These are phyloP conservation scores for Bos javanicus DNA, from an alignment of 2,113 vertebrate species.

Conservation along the genomic window DNA sequence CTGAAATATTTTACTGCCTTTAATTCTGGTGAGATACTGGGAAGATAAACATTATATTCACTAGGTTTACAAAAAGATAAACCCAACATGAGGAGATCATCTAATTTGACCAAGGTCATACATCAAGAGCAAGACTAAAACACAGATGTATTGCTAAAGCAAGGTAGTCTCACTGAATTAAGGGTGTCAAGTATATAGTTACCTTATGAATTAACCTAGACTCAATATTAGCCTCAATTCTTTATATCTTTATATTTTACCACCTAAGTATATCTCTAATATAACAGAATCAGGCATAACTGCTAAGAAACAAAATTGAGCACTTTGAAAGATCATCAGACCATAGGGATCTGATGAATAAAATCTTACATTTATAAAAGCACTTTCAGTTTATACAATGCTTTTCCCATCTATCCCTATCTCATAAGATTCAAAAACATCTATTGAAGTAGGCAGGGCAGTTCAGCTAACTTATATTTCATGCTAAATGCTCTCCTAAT, in stretches of 20 bases:
- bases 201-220: neutral
- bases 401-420: neutral
- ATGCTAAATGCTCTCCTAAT: neutral
- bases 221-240: neutral
- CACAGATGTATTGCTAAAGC: neutral
- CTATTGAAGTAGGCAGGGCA: neutral
- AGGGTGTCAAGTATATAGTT: neutral
- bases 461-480: neutral
- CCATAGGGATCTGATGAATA: neutral
- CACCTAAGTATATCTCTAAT: neutral
- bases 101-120: neutral
- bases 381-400: neutral
- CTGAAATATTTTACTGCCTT: conserved; percentile 27
- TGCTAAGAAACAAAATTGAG: conserved; percentile 6
- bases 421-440: neutral
- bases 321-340: neutral
- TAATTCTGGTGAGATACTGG: neutral
- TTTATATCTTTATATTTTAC: neutral
- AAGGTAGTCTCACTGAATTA: neutral
- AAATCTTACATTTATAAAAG: neutral
- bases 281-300: neutral
- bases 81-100: neutral
- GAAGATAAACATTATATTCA: neutral
- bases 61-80: conserved; percentile 9
- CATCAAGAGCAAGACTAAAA: conserved; percentile 1